A percentile compares a stretch with the other conserved stretches of the same genome.
Conservation (phyloP, 2,888 invertebrate genomes). For the Subacronicta megacephala region DNA sequence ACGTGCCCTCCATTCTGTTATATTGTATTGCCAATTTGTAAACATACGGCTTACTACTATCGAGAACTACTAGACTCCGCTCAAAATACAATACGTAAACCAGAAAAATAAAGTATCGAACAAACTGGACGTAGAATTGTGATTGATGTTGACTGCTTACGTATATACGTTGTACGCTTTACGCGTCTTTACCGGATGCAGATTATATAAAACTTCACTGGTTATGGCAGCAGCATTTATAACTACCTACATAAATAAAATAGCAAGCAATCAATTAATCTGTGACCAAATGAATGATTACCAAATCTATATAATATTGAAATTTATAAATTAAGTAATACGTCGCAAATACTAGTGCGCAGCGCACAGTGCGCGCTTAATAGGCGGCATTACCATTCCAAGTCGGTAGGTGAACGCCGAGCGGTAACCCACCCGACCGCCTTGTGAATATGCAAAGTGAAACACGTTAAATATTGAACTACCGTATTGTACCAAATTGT, state of each 20-base stretch:
- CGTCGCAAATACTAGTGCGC: conserved; percentile 59
- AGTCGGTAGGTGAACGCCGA: conserved; percentile 73
- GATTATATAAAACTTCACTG: no score
- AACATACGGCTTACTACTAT: conserved; percentile 55
- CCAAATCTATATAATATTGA: conserved; percentile 28
- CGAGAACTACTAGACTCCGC: conserved; percentile 26
- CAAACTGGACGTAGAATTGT: no score
- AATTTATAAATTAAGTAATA: conserved; percentile 58
- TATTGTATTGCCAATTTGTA: conserved; percentile 62
- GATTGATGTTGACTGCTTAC: no score
- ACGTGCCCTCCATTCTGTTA: conserved; percentile 57
- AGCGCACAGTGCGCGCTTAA: conserved; percentile 67
- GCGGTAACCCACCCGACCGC: conserved; percentile 72
- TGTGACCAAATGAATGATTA: conserved; percentile 2
- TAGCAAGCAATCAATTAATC: background rate
- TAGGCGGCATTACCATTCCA: conserved; percentile 80
- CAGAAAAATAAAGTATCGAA: conserved; percentile 31
- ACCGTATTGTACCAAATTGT: conserved; percentile 73
- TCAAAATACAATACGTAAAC: conserved; percentile 38
- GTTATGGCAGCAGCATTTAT: no score
- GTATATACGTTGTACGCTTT: no score
- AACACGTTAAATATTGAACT: conserved; percentile 80
- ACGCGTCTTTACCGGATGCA: no score
- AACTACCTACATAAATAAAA: no score
- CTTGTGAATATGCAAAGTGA: conserved; percentile 85